Percentiles rank a stretch among this genome's conserved stretches.
Conservation (phyloP, 2,888 invertebrate genomes). For the Caenorhabditis sinica region DNA sequence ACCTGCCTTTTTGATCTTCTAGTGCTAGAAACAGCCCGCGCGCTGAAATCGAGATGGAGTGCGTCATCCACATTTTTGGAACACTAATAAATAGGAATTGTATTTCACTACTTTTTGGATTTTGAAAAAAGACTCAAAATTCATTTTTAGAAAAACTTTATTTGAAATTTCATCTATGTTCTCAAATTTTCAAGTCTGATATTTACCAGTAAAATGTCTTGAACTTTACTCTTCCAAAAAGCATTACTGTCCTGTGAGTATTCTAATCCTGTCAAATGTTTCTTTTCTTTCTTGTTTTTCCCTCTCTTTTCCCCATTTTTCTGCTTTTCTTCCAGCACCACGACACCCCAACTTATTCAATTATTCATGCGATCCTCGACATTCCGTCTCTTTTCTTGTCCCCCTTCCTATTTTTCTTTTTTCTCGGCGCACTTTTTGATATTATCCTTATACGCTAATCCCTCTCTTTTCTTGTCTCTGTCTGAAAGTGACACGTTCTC, state of each 20-base stretch:
- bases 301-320: conserved; percentile 18
- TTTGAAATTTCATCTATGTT: no score
- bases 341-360: conserved; percentile 57
- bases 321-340: conserved; percentile 27
- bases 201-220: neutral
- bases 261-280: conserved; percentile 28
- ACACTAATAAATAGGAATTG: no score
- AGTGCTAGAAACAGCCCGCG: no score
- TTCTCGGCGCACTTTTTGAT: conserved; percentile 44
- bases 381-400: conserved; percentile 32
- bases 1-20: no score
- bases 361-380: conserved; percentile 62
- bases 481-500: conserved; percentile 29
- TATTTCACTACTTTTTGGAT: no score
- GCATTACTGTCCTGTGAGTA: conserved; percentile 2
- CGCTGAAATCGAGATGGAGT: no score
- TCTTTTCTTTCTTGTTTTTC: conserved; percentile 15
- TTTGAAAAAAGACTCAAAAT: no score
- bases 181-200: no score
- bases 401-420: conserved; percentile 12
- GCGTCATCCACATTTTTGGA: no score
- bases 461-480: conserved; percentile 7
- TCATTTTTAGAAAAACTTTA: no score
- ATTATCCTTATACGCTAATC: conserved; percentile 36
- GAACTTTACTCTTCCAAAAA: neutral